Conservation (phyloP, 1,140 invertebrate species). For the Caenorhabditis inopinata region DNA sequence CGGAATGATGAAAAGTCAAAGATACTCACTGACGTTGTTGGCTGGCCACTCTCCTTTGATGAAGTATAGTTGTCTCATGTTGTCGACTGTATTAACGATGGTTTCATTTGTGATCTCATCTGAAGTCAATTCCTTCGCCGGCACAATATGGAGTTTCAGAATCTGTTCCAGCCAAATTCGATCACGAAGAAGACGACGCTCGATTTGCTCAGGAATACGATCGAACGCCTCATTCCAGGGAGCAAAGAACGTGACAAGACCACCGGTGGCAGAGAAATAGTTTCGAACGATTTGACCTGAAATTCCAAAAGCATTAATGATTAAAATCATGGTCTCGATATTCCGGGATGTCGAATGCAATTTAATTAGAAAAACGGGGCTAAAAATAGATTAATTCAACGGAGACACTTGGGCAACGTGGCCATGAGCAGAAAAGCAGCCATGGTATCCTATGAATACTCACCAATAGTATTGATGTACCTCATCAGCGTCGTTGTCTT, state of each 20-base stretch:
- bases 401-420: too few species aligned
- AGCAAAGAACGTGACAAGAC: conserved; percentile 66
- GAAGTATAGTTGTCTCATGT: conserved; percentile 64
- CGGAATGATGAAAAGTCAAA: too few species aligned
- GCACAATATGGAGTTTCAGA: conserved; percentile 65
- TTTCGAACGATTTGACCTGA: conserved; percentile 49
- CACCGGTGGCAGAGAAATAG: conserved; percentile 65
- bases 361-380: too few species aligned
- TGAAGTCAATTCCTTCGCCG: conserved; percentile 64
- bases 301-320: conserved; percentile 64
- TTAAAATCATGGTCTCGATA: too few species aligned
- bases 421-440: too few species aligned
- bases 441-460: too few species aligned
- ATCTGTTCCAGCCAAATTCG: conserved; percentile 64
- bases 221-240: conserved; percentile 66
- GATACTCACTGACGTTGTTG: conserved; percentile 64
- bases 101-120: conserved; percentile 66
- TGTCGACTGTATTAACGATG: conserved; percentile 65
- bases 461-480: conserved; percentile 66
- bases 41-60: conserved; percentile 65
- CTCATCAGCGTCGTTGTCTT: conserved; percentile 64
- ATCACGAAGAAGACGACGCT: conserved; percentile 60
- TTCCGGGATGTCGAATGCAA: too few species aligned
- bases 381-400: too few species aligned
- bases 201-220: conserved; percentile 63